Evolutionary conservation across 2,113 vertebrate species (phyloP).

Genomic region (Athene cunicularia): DNA sequence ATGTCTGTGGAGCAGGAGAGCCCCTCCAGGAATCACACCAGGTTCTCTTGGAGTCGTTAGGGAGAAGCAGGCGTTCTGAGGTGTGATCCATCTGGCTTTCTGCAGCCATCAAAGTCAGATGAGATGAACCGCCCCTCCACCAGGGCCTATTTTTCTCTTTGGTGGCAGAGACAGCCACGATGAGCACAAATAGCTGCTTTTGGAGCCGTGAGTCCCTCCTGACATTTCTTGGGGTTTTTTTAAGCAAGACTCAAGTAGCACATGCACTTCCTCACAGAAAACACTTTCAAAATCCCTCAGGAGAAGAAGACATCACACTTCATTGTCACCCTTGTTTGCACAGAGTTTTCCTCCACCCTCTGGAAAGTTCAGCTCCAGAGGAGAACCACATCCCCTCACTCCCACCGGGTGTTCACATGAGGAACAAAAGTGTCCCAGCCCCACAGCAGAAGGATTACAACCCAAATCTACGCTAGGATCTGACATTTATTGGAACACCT

Average conservation of each 20-base stretch:
- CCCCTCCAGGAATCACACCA: neutral
- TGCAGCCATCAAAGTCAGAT: constrained; percentile 5
- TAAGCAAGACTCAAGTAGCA: neutral
- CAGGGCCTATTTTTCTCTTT: neutral
- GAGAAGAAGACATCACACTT: neutral
- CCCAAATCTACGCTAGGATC: neutral
- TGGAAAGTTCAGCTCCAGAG: neutral
- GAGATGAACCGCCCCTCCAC: constrained; percentile 5
- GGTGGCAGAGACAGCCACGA: neutral
- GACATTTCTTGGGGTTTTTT: neutral
- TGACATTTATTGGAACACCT: neutral
- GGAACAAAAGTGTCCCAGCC: neutral
- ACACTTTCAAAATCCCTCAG: neutral
- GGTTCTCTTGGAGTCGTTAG: neutral
- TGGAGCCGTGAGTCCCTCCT: neutral
- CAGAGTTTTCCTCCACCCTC: neutral
- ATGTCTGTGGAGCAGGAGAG: neutral
- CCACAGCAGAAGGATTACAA: neutral
- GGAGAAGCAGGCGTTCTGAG: neutral
- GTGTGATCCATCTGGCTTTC: neutral
- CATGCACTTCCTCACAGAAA: neutral
- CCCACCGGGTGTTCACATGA: rapidly evolving
- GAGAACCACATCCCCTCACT: neutral
- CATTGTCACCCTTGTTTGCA: neutral
- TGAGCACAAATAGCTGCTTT: neutral